Percentiles rank a stretch among this genome's conserved stretches.
Conservation (phyloP, 2,113 vertebrate species). For the Oriolus oriolus region DNA sequence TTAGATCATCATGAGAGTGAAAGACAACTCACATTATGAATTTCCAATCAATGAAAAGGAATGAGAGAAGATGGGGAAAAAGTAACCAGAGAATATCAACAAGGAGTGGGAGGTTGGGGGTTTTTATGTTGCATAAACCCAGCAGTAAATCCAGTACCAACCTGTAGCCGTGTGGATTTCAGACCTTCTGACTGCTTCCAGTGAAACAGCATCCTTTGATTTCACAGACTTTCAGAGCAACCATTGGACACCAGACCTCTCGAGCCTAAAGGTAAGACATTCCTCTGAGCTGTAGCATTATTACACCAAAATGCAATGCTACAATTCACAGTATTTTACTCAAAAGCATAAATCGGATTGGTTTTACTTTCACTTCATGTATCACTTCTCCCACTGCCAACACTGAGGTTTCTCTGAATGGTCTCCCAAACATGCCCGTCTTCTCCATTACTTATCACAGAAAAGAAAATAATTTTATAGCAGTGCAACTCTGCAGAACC, state of each 20-base stretch:
- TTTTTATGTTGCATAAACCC: not conserved
- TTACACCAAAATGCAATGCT: not conserved
- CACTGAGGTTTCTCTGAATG: not conserved
- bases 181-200: not conserved
- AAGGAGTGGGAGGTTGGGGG: not conserved
- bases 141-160: not conserved
- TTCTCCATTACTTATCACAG: not conserved
- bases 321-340: not conserved
- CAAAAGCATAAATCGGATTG: rapidly evolving
- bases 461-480: not conserved
- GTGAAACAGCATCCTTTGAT: not conserved
- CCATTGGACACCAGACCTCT: not conserved
- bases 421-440: not conserved
- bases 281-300: not conserved
- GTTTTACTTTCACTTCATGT: not conserved
- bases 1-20: not conserved
- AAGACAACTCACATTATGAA: not conserved
- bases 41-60: not conserved
- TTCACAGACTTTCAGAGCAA: not conserved
- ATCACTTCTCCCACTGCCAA: not conserved
- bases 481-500: not conserved
- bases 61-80: not conserved
- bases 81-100: not conserved
- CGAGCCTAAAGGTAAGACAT: not conserved
- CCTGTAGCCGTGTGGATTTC: not conserved